These are phyloP conservation scores for Lasius fuliginosus DNA, from an alignment of 2,888 invertebrate species.

Conservation along the genomic window DNA sequence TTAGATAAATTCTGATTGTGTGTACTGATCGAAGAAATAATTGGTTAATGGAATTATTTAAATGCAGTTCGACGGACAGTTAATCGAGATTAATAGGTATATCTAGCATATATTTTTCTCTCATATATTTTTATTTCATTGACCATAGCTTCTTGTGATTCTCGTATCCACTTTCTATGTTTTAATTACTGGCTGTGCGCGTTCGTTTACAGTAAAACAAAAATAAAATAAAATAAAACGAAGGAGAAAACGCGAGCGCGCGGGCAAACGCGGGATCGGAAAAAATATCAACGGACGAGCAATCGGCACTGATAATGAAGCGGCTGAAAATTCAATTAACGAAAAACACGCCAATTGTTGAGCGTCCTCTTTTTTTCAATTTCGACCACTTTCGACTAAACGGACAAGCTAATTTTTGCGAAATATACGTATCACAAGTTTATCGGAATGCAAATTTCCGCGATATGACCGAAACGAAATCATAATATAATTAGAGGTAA, in stretches of 20 bases:
- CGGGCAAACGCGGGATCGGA: constrained; percentile 18
- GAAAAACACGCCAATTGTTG: constrained; percentile 60
- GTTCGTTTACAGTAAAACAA: constrained; percentile 42
- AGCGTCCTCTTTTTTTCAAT: constrained; percentile 55
- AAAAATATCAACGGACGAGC: constrained; percentile 52
- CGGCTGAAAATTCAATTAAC: constrained; percentile 66
- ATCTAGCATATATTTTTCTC: constrained; percentile 6
- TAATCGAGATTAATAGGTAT: constrained; percentile 24
- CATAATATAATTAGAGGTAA: constrained; percentile 42
- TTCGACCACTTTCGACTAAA: constrained; percentile 49
- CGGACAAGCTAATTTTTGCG: constrained; percentile 62
- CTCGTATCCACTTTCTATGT: constrained; percentile 42
- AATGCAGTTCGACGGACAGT: background rate
- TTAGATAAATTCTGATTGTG: background rate
- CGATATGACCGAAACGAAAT: constrained; percentile 25
- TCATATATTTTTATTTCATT: constrained; percentile 51
- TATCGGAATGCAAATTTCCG: constrained; percentile 44
- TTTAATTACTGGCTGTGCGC: constrained; percentile 40
- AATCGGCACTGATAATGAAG: constrained; percentile 54
- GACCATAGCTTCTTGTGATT: constrained; percentile 19
- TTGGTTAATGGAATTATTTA: constrained; percentile 12
- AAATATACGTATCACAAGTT: constrained; percentile 25
- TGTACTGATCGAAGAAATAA: background rate
- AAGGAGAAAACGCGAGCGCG: constrained; percentile 28
- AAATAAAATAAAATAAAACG: constrained; percentile 28